A percentile compares a stretch with the other conserved stretches of the same genome.
phyloP scores from a whole-genome alignment of 1,140 invertebrate genomes.

The Reticulitermes speratus region DNA sequence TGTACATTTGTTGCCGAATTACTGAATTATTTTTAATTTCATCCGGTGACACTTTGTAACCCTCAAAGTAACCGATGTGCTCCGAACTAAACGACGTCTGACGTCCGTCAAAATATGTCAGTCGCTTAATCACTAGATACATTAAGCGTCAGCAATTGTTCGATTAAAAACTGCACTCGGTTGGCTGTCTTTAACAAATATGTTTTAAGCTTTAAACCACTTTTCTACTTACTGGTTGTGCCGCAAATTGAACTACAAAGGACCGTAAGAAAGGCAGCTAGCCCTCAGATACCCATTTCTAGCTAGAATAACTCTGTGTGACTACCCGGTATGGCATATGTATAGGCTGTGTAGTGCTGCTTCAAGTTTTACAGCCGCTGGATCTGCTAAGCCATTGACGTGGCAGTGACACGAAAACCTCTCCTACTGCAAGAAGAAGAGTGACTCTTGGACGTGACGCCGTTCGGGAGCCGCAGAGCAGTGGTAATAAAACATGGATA shows the following conservation, averaged over 20 bases:
- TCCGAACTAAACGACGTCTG: too few species aligned
- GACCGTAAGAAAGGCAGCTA: neutral
- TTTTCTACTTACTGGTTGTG: neutral
- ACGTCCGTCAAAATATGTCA: too few species aligned
- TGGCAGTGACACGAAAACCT: neutral
- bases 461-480: neutral
- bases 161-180: too few species aligned
- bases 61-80: too few species aligned
- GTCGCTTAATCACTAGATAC: too few species aligned
- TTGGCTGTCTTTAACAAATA: too few species aligned
- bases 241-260: too few species aligned
- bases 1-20: too few species aligned
- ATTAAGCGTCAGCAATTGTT: too few species aligned
- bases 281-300: neutral
- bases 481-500: constrained; percentile 8
- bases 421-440: neutral
- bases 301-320: neutral
- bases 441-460: neutral
- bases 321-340: neutral
- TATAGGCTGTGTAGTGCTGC: too few species aligned
- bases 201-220: neutral
- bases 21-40: too few species aligned
- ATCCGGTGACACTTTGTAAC: too few species aligned
- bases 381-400: neutral
- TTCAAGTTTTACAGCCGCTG: constrained; percentile 1